These are phyloP conservation scores for Monopis laevigella DNA, from an alignment of 2,888 invertebrate species.

Conservation along the genomic window DNA sequence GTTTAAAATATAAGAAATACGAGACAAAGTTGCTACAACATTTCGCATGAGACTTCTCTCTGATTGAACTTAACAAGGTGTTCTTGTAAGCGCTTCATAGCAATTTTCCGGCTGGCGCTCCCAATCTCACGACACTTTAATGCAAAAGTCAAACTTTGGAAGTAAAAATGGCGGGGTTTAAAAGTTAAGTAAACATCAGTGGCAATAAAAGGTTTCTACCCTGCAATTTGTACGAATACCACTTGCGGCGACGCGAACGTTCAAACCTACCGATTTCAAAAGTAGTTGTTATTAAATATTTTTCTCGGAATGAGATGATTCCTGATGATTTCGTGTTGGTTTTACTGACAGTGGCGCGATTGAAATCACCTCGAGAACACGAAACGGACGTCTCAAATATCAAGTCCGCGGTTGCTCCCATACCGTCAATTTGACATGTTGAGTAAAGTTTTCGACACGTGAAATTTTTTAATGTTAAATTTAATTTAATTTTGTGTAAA, in stretches of 20 bases:
- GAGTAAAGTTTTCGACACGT: neutral
- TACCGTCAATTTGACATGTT: neutral
- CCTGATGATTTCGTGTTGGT: constrained; percentile 9
- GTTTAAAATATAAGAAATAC: too few relatives aligned
- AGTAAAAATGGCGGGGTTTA: neutral
- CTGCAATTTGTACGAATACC: neutral
- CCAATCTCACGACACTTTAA: neutral
- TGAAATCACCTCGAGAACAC: constrained; percentile 6
- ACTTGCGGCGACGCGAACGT: too few relatives aligned
- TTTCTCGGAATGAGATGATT: constrained; percentile 10
- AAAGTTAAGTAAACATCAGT: neutral
- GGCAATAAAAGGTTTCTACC: neutral
- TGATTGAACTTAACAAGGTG: too few relatives aligned
- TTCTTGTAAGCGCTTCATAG: too few relatives aligned
- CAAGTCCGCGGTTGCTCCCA: neutral
- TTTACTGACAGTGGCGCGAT: constrained; percentile 7
- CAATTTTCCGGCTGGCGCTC: neutral
- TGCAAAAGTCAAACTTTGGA: neutral
- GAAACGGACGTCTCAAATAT: too few relatives aligned
- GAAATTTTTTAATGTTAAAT: neutral
- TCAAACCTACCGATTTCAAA: neutral
- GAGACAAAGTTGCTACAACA: too few relatives aligned
- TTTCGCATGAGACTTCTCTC: too few relatives aligned
- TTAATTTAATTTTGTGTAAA: too few relatives aligned
- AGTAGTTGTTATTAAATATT: neutral